Conservation (phyloP, 2,113 vertebrate species). For the Alosa alosa region DNA sequence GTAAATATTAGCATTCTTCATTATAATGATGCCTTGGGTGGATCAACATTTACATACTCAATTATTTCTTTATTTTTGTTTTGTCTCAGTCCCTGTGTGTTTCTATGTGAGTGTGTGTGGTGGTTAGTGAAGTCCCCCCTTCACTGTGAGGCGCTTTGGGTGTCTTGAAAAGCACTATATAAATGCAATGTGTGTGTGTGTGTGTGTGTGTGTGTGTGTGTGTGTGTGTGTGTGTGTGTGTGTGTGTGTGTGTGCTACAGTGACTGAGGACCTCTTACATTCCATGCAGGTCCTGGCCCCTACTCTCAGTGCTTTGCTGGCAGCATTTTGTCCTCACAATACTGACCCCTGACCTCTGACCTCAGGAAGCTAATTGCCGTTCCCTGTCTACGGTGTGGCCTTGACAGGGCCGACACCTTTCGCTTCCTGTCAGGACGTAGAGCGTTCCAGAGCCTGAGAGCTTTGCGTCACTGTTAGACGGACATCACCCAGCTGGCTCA, state of each 20-base stretch:
- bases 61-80: constrained; percentile 21
- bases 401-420: constrained; percentile 34
- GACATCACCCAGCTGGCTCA: not conserved
- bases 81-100: not conserved
- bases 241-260: constrained; percentile 19
- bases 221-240: not conserved
- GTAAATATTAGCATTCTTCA: not conserved
- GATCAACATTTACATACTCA: constrained; percentile 27
- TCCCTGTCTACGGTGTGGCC: constrained; percentile 22
- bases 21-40: not conserved
- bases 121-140: not conserved
- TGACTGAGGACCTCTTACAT: constrained; percentile 21
- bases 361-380: constrained; percentile 28
- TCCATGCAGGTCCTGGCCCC: constrained; percentile 36
- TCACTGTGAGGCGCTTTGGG: too few species aligned
- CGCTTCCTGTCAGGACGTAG: constrained; percentile 26
- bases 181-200: not conserved
- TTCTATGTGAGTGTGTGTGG: not conserved
- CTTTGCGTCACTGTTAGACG: not conserved
- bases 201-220: constrained; percentile 21
- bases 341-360: constrained; percentile 33
- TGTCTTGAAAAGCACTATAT: too few species aligned
- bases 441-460: constrained; percentile 3
- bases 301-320: constrained; percentile 19
- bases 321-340: not conserved